A percentile compares a stretch with the other conserved stretches of the same genome.
These are phyloP conservation scores for Aratinga solstitialis DNA, from an alignment of 2,797 vertebrate species.

Conservation along the genomic window DNA sequence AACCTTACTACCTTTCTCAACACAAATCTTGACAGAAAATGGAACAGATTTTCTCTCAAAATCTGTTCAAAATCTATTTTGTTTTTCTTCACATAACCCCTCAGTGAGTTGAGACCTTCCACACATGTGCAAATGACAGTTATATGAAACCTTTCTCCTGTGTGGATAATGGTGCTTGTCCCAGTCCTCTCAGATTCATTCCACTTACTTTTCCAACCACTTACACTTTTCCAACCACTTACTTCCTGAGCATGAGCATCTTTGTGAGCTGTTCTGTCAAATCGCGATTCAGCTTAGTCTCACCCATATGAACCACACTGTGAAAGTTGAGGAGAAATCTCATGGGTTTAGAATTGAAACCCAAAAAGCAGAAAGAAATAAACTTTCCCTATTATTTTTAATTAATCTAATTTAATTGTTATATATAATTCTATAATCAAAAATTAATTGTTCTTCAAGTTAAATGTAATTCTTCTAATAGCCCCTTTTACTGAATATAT, in stretches of 20 bases:
- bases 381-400: background rate
- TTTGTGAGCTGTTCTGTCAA: background rate
- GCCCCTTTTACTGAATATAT: background rate
- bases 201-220: background rate
- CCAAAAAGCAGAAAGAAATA: background rate
- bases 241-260: background rate
- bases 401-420: conserved; percentile 2
- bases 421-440: background rate
- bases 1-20: background rate
- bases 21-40: background rate
- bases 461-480: conserved; percentile 18
- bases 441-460: background rate
- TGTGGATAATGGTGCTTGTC: background rate
- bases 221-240: background rate
- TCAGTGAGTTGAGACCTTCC: background rate
- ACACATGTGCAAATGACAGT: background rate
- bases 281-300: background rate
- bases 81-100: background rate
- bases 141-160: background rate
- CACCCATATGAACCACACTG: background rate
- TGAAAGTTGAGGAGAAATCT: background rate
- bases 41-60: background rate
- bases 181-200: background rate
- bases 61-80: background rate
- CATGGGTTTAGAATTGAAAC: background rate